phyloP scores from a whole-genome alignment of 2,113 vertebrate species.

The Sciurus niger region DNA sequence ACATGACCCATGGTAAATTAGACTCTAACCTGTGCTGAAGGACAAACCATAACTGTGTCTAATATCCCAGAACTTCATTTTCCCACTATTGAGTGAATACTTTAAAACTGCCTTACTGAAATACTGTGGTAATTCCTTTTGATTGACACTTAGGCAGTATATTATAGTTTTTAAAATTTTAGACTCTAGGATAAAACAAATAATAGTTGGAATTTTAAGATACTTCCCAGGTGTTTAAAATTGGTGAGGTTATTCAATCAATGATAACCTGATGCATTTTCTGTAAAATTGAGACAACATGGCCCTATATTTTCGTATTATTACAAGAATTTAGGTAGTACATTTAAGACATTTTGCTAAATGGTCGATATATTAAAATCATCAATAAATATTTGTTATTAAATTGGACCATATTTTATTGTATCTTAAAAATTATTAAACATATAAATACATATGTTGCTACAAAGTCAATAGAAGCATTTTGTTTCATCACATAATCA shows the following conservation, averaged over 20 bases:
- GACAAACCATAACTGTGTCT: conserved; percentile 73
- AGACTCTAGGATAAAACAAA: neutral
- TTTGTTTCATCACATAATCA: conserved; percentile 44
- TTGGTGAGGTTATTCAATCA: neutral
- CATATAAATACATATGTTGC: neutral
- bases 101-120: conserved; percentile 46
- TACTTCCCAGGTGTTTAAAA: neutral
- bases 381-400: neutral
- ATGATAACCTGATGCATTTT: neutral
- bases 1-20: conserved; percentile 83
- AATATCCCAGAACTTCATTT: conserved; percentile 71
- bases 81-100: neutral
- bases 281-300: neutral
- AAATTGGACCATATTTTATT: neutral
- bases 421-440: neutral
- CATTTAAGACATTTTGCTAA: neutral
- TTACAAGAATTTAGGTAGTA: neutral
- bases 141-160: neutral
- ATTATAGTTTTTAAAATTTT: conserved; percentile 50
- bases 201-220: neutral
- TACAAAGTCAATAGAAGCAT: neutral
- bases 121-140: conserved; percentile 29
- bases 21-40: conserved; percentile 78
- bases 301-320: neutral
- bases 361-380: neutral